A percentile compares a stretch with the other conserved stretches of the same genome.
These are phyloP conservation scores for Drosophila paracracens DNA, from an alignment of 2,888 invertebrate genomes.

Conservation along the genomic window DNA sequence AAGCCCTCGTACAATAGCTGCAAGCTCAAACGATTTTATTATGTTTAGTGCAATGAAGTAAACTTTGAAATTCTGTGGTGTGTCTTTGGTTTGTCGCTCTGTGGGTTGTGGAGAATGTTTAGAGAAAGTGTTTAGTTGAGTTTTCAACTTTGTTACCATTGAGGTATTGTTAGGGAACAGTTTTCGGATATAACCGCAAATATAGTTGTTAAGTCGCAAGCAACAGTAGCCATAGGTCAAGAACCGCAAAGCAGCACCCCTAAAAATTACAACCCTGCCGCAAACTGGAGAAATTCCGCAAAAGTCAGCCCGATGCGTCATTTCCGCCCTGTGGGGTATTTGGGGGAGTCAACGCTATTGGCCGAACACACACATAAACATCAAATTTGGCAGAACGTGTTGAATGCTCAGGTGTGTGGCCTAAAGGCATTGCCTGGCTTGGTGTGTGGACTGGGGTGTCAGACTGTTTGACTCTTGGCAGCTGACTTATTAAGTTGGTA, in stretches of 20 bases:
- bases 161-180: neutral
- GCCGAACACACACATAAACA: slow-evolving; percentile 8
- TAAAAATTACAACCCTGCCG: slow-evolving; percentile 29
- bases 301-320: slow-evolving; percentile 65
- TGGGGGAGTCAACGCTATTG: neutral
- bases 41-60: slow-evolving; percentile 19
- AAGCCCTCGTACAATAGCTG: slow-evolving; percentile 6
- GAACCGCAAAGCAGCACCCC: slow-evolving; percentile 47
- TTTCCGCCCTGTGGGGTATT: slow-evolving; percentile 40
- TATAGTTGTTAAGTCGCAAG: neutral
- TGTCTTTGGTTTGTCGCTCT: slow-evolving; percentile 21
- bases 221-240: slow-evolving; percentile 55
- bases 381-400: slow-evolving; percentile 43
- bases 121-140: neutral
- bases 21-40: slow-evolving; percentile 26
- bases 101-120: slow-evolving; percentile 10
- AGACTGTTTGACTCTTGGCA: slow-evolving; percentile 26
- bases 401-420: slow-evolving; percentile 41
- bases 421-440: neutral
- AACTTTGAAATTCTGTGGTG: slow-evolving; percentile 28
- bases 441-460: neutral
- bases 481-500: slow-evolving; percentile 24
- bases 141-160: neutral
- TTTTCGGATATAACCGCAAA: neutral
- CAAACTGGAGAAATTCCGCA: slow-evolving; percentile 23